These are phyloP conservation scores for Champsocephalus esox DNA, from an alignment of 2,797 vertebrate species.

Conservation along the genomic window DNA sequence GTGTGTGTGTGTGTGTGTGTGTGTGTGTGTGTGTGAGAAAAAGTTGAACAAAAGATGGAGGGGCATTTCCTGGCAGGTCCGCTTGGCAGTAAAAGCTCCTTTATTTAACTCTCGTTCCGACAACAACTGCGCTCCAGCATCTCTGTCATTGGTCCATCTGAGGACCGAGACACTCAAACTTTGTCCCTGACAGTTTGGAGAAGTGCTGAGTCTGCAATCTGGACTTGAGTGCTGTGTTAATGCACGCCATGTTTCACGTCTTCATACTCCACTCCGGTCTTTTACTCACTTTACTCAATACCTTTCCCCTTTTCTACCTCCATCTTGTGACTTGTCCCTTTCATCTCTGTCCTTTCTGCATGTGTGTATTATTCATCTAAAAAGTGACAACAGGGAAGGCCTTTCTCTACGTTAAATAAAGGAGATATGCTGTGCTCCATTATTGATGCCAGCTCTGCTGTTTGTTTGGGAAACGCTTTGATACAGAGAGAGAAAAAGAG, in stretches of 20 bases:
- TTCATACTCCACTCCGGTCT: constrained; percentile 50
- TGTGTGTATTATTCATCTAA: constrained; percentile 86
- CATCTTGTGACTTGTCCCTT: constrained; percentile 65
- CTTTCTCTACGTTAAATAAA: constrained; percentile 77
- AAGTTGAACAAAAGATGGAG: constrained; percentile 58
- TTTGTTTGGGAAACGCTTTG: constrained; percentile 74
- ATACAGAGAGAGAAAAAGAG: constrained; percentile 41
- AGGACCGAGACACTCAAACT: constrained; percentile 72
- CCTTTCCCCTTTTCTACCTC: constrained; percentile 56
- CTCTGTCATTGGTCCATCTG: constrained; percentile 59
- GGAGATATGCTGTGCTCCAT: constrained; percentile 75
- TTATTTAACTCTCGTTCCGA: constrained; percentile 70
- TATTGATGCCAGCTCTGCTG: constrained; percentile 81
- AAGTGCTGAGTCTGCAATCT: constrained; percentile 83
- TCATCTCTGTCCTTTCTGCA: constrained; percentile 44
- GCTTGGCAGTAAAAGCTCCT: constrained; percentile 73
- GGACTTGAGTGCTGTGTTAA: constrained; percentile 83
- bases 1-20: neutral
- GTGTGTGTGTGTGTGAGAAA: constrained; percentile 8
- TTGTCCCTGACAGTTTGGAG: constrained; percentile 78
- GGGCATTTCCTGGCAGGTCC: constrained; percentile 46
- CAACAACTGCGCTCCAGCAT: constrained; percentile 20
- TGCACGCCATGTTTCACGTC: constrained; percentile 68
- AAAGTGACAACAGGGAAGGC: constrained; percentile 79
- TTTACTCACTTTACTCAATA: constrained; percentile 56